Conservation (phyloP, 2,888 invertebrate genomes). For the Calameuta idolon region DNA sequence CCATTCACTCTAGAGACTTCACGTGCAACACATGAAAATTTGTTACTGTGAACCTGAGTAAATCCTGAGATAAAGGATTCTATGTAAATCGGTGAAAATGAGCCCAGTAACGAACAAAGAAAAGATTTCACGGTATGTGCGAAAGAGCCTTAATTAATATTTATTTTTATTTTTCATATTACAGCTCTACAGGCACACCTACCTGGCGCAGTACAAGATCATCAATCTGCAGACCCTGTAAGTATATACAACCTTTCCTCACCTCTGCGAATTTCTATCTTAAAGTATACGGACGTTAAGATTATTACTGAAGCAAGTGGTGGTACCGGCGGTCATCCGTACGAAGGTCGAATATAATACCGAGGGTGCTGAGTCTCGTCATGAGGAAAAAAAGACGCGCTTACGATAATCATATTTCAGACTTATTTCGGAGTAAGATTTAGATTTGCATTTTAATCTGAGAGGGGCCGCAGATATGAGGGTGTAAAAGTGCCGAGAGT, state of each 20-base stretch:
- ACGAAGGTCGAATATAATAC: not conserved
- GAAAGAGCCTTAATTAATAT: not conserved
- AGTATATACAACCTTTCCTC: conserved; percentile 45
- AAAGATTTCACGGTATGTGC: not conserved
- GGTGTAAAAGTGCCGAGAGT: not conserved
- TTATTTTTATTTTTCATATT: conserved; percentile 51
- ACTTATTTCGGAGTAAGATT: conserved; percentile 53
- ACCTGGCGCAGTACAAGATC: conserved; percentile 79
- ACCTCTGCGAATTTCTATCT: not conserved
- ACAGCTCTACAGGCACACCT: conserved; percentile 85
- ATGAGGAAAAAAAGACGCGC: conserved; percentile 7
- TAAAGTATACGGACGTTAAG: not conserved
- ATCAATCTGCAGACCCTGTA: conserved; percentile 73
- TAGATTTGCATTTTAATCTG: conserved; percentile 62
- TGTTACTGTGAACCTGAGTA: not conserved
- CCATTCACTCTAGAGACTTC: not conserved
- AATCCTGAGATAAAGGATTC: not conserved
- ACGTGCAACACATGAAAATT: not conserved
- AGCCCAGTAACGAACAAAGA: not conserved
- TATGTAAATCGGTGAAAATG: not conserved
- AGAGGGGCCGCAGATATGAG: conserved; percentile 12
- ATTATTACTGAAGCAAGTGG: too few species aligned
- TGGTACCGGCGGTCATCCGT: conserved; percentile 1
- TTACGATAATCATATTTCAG: conserved; percentile 53
- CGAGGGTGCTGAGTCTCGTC: conserved; percentile 6